Base-by-base conservation (phyloP, 2,113 vertebrate species). In the Megaleporinus macrocephalus region DNA sequence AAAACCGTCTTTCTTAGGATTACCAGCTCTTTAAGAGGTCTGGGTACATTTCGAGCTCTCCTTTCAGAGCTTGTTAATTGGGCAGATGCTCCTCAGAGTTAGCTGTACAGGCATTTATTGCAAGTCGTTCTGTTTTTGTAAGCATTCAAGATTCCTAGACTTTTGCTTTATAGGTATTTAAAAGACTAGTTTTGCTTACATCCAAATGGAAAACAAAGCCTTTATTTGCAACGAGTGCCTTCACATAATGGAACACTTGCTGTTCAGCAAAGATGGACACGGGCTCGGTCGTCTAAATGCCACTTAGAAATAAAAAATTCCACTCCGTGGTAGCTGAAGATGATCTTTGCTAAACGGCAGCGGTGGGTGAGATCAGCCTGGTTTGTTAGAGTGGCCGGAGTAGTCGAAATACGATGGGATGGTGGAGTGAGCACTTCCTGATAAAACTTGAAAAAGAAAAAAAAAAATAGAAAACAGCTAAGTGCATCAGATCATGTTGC, bases 371-470 rank as follows among this genome's bases (percentile, higher is more conserved):
- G 44, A 44, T 44, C 36, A 71, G 33, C 26, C 51, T n/a, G 84
- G 85, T 73, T 85, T 80, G 30, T 72, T 72, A 41, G 57, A 36
- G 66, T 3, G 72, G 20, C 44, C 69, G 76, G 16, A 72, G 76
- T 79, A 72, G 80, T 61, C 44, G 62, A 69, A 55, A 71, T 27
- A 18, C 30, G 57, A 82, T 10, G 57, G 30, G 30, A 49, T 22
- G 49, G 20, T 69, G 81, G 65, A 77, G 82, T 80, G 73, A 95
- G 90, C 91, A 92, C 93, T 95, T 97, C 95, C 96, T 96, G 96
- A 94, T 94, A 2, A 92, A 95, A 96, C 96, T 97, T 97, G 96
- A 97, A 93, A 87, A 87, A 79, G 20, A 84, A 91, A 74, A 33
- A 41, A 69, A 14, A 69, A n/a, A 61, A 33, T 41, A 20, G 16